These are phyloP conservation scores for Microctenopoma stevenorrisi DNA, from an alignment of 2,797 vertebrate species.

Conservation along the genomic window DNA sequence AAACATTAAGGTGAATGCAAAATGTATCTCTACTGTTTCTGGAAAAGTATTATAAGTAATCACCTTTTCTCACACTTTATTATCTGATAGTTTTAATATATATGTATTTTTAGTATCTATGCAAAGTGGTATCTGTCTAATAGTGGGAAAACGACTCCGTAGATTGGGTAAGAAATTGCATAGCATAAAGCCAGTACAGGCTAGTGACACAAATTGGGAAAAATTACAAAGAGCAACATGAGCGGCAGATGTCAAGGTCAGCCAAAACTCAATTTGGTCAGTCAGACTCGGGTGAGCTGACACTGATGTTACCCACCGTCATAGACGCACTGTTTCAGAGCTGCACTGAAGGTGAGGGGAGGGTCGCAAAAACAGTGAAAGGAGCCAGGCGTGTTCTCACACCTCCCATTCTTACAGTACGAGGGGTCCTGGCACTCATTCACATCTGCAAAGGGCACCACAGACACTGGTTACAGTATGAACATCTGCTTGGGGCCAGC, in stretches of 20 bases:
- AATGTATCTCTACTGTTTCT: not conserved
- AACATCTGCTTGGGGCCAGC: slow-evolving; percentile 77
- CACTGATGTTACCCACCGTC: slow-evolving; percentile 85
- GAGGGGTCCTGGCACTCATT: slow-evolving; percentile 92
- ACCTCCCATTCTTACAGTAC: slow-evolving; percentile 91
- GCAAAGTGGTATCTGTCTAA: slow-evolving; percentile 11
- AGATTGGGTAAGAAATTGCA: slow-evolving; percentile 35
- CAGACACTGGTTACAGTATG: slow-evolving; percentile 81
- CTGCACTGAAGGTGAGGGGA: slow-evolving; percentile 89
- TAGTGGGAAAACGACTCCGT: slow-evolving; percentile 21
- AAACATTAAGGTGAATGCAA: slow-evolving; percentile 4
- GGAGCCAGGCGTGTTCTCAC: slow-evolving; percentile 91
- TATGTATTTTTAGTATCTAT: slow-evolving; percentile 7
- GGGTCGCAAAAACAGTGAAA: slow-evolving; percentile 91
- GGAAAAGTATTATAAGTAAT: slow-evolving; percentile 5
- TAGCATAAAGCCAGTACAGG: slow-evolving; percentile 47
- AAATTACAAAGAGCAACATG: slow-evolving; percentile 60
- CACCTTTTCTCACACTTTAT: slow-evolving; percentile 18
- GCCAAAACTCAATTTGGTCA: slow-evolving; percentile 65
- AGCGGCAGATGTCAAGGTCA: slow-evolving; percentile 68
- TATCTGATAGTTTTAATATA: slow-evolving; percentile 14
- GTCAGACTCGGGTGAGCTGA: slow-evolving; percentile 67
- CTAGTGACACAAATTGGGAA: slow-evolving; percentile 53
- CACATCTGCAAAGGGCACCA: slow-evolving; percentile 88
- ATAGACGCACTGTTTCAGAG: slow-evolving; percentile 89